A percentile compares a stretch with the other conserved stretches of the same genome.
Evolutionary conservation across 2,797 vertebrate genomes (phyloP).

Genomic region (Sebastes diploproa): DNA sequence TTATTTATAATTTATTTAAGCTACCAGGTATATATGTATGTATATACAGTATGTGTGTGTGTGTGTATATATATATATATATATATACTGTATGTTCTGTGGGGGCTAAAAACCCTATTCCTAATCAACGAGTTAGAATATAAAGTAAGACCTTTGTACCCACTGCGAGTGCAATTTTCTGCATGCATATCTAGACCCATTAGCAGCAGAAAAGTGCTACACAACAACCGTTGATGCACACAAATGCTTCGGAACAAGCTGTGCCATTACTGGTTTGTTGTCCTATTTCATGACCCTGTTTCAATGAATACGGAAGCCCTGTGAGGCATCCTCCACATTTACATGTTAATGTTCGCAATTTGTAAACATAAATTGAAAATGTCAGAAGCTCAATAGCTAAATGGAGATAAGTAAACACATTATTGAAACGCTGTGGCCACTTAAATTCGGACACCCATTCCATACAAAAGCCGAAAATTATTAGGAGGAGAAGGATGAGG

Average conservation of each 20-base stretch:
- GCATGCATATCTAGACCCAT: conserved; percentile 49
- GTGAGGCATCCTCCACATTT: conserved; percentile 78
- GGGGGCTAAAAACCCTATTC: background rate
- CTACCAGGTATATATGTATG: background rate
- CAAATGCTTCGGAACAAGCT: conserved; percentile 62
- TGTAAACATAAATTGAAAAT: conserved; percentile 85
- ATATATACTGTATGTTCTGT: background rate
- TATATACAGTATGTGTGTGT: no score
- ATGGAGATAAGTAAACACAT: conserved; percentile 83
- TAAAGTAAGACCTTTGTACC: conserved; percentile 30
- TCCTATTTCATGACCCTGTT: conserved; percentile 71
- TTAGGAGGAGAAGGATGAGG: conserved; percentile 42
- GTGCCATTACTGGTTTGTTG: conserved; percentile 69
- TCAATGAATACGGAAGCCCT: conserved; percentile 70
- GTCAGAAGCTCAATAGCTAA: conserved; percentile 83
- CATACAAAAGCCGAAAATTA: conserved; percentile 62
- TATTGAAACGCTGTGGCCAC: conserved; percentile 74
- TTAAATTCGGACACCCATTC: conserved; percentile 73
- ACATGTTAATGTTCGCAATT: conserved; percentile 82
- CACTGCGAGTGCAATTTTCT: conserved; percentile 27
- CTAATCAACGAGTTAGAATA: conserved; percentile 10
- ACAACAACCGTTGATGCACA: conserved; percentile 40
- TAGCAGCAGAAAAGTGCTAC: conserved; percentile 47
- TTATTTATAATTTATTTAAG: background rate
- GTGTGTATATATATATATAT: background rate